Evolutionary conservation across 2,888 invertebrate genomes (phyloP), one percentile per base, ranked within the genome.

Genomic region (Linnaemya vulpina): DNA sequence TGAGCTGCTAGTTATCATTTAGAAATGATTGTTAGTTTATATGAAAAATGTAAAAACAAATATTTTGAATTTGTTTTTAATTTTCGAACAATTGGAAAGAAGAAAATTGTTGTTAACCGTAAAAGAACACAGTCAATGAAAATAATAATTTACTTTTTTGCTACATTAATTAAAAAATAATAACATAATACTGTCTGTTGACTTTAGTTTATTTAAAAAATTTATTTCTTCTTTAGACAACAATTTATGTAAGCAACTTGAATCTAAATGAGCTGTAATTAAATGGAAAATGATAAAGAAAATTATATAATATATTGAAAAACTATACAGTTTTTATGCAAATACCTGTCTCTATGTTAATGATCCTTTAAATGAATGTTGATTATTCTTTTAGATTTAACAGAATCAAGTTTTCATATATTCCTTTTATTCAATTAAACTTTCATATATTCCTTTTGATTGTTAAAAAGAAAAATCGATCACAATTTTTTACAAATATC

Each of bases 401-500:
- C 55, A 51, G 68, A 15, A 73, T 68, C 55, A 30, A 82, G 67
- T 85, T 81, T 49, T 49, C n/a, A 74, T 65, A 70, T 51, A 73
- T 46, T 30, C 30, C 30, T 30, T 30, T 30, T 30, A 30, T 30
- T 30, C 30, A 30, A 30, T 5, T 30, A 30, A 30, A 30, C 5
- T 30, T 2, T 10, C 13, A 38, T 38, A 11, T 11, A 40, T 75
- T 58, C 35, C 40, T 46, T 70, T 65, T 63, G 73, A 75, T 67
- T 79, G 10, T 68, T 86, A 15, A 82, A 35, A 81, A 49, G 38
- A 68, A 78, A 68, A 71, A 53, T 71, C 51, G 79, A 87, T 86
- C 83, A 86, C 85, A 86, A 87, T 86, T 87, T 79, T 71, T 65
- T 86, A 91, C 90, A 90, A 90, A 90, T 90, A 91, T 89, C 90